These are phyloP conservation scores for Galagoides demidoff DNA, from an alignment of 2,797 vertebrate species.

Conservation along the genomic window DNA sequence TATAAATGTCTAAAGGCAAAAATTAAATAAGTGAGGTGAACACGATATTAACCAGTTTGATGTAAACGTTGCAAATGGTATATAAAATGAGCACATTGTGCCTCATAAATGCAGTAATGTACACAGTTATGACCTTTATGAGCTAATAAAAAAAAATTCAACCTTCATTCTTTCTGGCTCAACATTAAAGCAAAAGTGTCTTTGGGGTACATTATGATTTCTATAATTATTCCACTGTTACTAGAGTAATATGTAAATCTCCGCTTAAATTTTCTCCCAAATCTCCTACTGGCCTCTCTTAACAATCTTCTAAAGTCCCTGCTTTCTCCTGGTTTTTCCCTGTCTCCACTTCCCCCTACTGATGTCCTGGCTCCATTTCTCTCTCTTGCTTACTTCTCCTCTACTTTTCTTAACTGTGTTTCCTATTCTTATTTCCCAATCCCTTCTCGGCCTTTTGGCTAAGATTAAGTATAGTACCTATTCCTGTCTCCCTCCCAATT, in stretches of 20 bases:
- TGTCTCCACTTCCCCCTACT: background rate
- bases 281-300: background rate
- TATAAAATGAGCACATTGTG: no score
- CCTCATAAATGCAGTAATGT: no score
- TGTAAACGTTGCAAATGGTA: no score
- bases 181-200: background rate
- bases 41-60: no score
- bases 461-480: no score
- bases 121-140: no score
- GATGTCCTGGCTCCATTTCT: background rate
- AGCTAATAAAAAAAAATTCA: background rate
- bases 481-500: no score
- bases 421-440: no score
- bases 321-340: no score
- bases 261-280: background rate
- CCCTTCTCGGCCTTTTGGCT: no score
- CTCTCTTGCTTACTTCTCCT: background rate
- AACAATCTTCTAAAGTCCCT: background rate
- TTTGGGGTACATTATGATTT: background rate
- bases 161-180: background rate
- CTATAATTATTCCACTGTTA: background rate
- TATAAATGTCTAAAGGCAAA: no score
- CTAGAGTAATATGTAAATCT: background rate
- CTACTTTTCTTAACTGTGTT: background rate
- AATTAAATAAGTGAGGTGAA: no score